These are phyloP conservation scores for Leptopilina clavipes DNA, from an alignment of 1,140 invertebrate species.

Conservation along the genomic window DNA sequence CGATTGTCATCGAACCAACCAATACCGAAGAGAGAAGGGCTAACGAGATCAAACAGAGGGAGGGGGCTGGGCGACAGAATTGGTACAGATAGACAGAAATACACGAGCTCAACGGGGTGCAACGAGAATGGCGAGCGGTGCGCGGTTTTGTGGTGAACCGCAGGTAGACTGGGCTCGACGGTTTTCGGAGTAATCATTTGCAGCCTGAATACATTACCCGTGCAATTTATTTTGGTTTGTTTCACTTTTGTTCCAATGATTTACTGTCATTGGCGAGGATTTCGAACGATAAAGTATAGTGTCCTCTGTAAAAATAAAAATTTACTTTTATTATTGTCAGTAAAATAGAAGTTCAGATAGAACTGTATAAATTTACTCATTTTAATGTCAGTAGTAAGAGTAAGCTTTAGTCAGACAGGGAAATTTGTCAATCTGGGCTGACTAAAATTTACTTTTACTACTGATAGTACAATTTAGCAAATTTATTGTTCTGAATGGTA, in stretches of 20 bases:
- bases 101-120: conserved; percentile 47
- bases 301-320: no score
- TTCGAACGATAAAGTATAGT: conserved; percentile 23
- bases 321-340: no score
- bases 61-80: conserved; percentile 43
- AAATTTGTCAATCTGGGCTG: no score
- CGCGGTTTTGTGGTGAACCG: conserved; percentile 67
- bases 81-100: conserved; percentile 42
- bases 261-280: conserved; percentile 49
- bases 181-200: conserved; percentile 71
- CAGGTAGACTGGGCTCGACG: conserved; percentile 68
- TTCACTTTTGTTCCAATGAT: conserved; percentile 69
- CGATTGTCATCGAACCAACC: conserved; percentile 61
- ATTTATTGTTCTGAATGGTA: no score
- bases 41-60: conserved; percentile 66
- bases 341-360: no score
- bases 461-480: no score
- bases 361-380: no score
- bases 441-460: no score
- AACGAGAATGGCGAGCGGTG: conserved; percentile 55
- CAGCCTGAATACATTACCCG: conserved; percentile 70
- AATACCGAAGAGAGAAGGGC: conserved; percentile 47
- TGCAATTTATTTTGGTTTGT: conserved; percentile 71
- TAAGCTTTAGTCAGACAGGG: no score
- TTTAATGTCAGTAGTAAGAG: no score